phyloP scores from a whole-genome alignment of 2,888 invertebrate species.

The Diploptera punctata region DNA sequence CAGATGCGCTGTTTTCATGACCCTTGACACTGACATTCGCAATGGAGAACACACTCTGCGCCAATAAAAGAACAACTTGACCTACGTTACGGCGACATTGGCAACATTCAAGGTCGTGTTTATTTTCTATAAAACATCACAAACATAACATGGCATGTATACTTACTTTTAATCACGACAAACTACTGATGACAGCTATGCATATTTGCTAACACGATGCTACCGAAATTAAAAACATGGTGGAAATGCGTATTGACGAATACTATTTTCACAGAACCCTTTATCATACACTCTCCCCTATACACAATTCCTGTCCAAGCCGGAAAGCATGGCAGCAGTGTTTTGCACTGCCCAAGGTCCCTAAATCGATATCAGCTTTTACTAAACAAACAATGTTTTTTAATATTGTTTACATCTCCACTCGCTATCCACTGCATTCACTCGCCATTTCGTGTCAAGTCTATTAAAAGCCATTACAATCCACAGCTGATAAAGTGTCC shows the following conservation, averaged over 20 bases:
- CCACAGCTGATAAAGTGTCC: neutral
- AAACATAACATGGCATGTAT: conserved; percentile 19
- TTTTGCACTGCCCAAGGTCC: conserved; percentile 31
- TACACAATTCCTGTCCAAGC: conserved; percentile 30
- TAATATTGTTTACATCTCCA: neutral
- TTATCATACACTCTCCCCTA: conserved; percentile 19
- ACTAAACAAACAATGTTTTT: conserved; percentile 9
- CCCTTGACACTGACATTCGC: conserved; percentile 30
- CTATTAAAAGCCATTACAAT: neutral
- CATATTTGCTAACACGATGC: conserved; percentile 24
- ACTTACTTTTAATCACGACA: conserved; percentile 28
- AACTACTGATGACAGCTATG: conserved; percentile 5
- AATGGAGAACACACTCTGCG: conserved; percentile 24
- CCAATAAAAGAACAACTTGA: conserved; percentile 34
- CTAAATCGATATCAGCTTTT: conserved; percentile 37
- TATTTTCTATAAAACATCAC: conserved; percentile 31
- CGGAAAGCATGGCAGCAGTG: conserved; percentile 40
- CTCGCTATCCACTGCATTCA: too few species aligned
- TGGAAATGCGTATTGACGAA: conserved; percentile 30
- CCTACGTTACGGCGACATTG: conserved; percentile 43
- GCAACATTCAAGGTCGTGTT: conserved; percentile 41
- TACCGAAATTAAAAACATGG: conserved; percentile 32
- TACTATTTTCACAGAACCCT: conserved; percentile 6
- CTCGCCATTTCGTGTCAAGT: too few species aligned
- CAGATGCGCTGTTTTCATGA: neutral